Conservation (phyloP, 1,140 invertebrate species). For the Dinoponera quadriceps region DNA sequence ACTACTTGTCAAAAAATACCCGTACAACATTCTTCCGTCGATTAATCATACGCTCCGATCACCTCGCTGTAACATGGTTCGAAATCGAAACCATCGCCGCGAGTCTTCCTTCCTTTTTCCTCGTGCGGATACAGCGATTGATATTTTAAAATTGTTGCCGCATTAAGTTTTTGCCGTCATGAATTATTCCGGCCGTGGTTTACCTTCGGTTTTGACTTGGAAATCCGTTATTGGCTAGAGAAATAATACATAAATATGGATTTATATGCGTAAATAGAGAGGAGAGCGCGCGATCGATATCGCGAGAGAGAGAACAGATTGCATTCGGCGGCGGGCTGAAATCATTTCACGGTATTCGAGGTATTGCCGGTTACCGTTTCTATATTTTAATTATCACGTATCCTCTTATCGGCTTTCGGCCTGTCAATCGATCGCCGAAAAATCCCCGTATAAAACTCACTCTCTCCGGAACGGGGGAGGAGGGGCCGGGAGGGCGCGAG, state of each 20-base stretch:
- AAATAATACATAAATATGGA: constrained; percentile 58
- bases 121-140: not conserved
- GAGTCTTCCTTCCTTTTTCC: not conserved
- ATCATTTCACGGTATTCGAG: constrained; percentile 43
- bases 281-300: not conserved
- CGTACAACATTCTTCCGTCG: not conserved
- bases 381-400: constrained; percentile 56
- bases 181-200: constrained; percentile 42
- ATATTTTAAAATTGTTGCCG: constrained; percentile 28
- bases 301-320: constrained; percentile 50
- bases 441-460: constrained; percentile 39
- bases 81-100: not conserved
- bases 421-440: constrained; percentile 46
- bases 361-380: constrained; percentile 27
- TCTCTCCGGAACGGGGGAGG: not conserved
- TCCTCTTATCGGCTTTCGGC: constrained; percentile 60
- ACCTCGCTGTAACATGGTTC: not conserved
- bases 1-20: too few relatives aligned
- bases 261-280: constrained; percentile 48
- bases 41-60: not conserved
- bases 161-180: constrained; percentile 31
- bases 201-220: constrained; percentile 45
- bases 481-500: constrained; percentile 24
- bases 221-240: constrained; percentile 43
- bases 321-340: constrained; percentile 35